Evolutionary conservation across 1,140 invertebrate genomes (phyloP), one percentile per base, ranked within the genome.

Genomic region (Wasmannia auropunctata): DNA sequence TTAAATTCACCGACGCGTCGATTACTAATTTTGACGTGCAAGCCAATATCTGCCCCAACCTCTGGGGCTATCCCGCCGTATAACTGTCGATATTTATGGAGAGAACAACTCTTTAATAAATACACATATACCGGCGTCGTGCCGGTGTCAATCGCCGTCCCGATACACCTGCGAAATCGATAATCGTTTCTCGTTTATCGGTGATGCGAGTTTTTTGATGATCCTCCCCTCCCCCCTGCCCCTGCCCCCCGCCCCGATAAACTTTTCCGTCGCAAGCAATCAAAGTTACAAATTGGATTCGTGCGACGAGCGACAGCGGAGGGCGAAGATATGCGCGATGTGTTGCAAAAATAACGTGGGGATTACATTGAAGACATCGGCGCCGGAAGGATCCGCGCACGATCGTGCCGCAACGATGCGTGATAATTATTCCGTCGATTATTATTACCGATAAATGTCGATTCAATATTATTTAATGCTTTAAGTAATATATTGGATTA

Each of bases 231-330:
- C n/a, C n/a, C n/a, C n/a, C n/a, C n/a, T n/a, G n/a, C n/a, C n/a
- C n/a, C n/a, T n/a, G n/a, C n/a, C n/a, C n/a, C n/a, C n/a, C n/a
- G n/a, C n/a, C 51, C 3, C 67, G 51, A 83, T 83, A 83, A 83
- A 74, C 79, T 74, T 83, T 83, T 43, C 25, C 28, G 14, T 74
- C 51, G 67, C 31, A 69, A 60, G 67, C 67, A 83, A 83, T 83
- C 79, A 83, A 83, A 83, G 79, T 83, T 83, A 83, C 79, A 83
- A 81, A 83, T 83, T 83, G 79, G 51, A 83, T 83, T 83, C 37
- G 67, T 54, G 31, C 43, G 54, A 83, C 67, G 65, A 83, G 51
- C 67, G 51, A 80, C 77, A 40, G 22, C 34, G n/a, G 60, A 43
- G 75, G 49, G n/a, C n/a, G 31, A 22, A 40, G 25, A 54, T 34